These are phyloP conservation scores for Nestor notabilis DNA, from an alignment of 2,113 vertebrate species.

Conservation along the genomic window DNA sequence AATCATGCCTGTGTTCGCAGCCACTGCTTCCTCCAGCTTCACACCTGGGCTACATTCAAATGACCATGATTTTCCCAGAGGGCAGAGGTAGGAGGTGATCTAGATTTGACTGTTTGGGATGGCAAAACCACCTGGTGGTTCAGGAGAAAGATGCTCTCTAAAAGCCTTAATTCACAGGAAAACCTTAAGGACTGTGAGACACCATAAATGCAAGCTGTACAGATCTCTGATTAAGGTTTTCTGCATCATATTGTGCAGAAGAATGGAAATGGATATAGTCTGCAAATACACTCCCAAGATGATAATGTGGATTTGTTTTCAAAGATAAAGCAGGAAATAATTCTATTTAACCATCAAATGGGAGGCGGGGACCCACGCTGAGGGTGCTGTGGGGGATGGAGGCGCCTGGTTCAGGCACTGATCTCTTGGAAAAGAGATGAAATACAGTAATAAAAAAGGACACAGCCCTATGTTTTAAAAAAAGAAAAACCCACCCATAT, in stretches of 20 bases:
- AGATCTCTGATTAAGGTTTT: constrained; percentile 46
- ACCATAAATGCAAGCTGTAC: constrained; percentile 7
- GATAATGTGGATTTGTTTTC: constrained; percentile 50
- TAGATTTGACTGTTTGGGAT: not conserved
- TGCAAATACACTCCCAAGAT: constrained; percentile 61
- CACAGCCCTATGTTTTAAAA: not conserved
- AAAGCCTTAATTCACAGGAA: constrained; percentile 68
- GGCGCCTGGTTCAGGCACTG: accelerated
- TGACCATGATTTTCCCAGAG: not conserved
- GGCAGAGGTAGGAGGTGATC: not conserved
- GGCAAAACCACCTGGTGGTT: not conserved
- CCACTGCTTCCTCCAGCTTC: not conserved
- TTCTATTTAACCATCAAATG: constrained; percentile 54
- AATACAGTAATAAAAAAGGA: not conserved
- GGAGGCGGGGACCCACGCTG: not conserved
- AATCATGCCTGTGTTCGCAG: accelerated
- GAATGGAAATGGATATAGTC: constrained; percentile 44
- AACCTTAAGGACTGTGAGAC: constrained; percentile 34
- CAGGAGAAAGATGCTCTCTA: not conserved
- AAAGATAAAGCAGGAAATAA: constrained; percentile 68
- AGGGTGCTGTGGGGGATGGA: not conserved
- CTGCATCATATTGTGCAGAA: not conserved
- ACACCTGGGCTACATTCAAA: not conserved
- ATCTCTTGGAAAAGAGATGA: not conserved
- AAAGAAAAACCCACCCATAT: not conserved